Conservation (phyloP, 2,797 vertebrate genomes). For the Pseudochirops cupreus region DNA sequence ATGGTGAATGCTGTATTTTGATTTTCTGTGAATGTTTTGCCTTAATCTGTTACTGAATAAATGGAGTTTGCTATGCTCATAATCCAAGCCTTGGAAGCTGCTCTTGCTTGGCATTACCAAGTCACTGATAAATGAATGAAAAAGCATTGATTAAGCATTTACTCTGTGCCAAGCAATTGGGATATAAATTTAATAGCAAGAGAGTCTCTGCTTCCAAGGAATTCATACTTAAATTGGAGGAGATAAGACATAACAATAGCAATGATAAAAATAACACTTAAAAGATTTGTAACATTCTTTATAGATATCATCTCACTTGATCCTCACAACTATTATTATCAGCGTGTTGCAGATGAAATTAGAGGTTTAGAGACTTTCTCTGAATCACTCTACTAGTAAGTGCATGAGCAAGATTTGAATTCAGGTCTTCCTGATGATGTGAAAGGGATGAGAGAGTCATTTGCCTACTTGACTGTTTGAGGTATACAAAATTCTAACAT, state of each 20-base stretch:
- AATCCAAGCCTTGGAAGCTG: too few relatives aligned
- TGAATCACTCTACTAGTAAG: neutral
- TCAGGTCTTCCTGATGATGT: neutral
- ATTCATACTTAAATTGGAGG: neutral
- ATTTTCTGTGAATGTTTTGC: too few relatives aligned
- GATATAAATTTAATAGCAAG: neutral
- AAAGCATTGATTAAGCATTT: neutral
- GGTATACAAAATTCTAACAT: neutral
- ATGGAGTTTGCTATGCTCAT: too few relatives aligned
- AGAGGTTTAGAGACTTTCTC: neutral
- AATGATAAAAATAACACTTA: neutral
- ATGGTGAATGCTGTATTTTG: too few relatives aligned
- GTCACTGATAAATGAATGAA: neutral
- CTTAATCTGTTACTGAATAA: too few relatives aligned
- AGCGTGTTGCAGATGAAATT: neutral
- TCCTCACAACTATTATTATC: neutral
- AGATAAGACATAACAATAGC: neutral
- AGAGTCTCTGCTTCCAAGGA: neutral
- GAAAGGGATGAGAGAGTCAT: neutral
- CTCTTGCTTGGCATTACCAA: too few relatives aligned
- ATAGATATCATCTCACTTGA: neutral
- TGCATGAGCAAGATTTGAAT: neutral
- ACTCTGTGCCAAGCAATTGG: neutral
- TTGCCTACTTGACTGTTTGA: neutral
- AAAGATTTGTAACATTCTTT: neutral